These are phyloP conservation scores for Xenops minutus DNA, from an alignment of 2,797 vertebrate species.

Conservation along the genomic window DNA sequence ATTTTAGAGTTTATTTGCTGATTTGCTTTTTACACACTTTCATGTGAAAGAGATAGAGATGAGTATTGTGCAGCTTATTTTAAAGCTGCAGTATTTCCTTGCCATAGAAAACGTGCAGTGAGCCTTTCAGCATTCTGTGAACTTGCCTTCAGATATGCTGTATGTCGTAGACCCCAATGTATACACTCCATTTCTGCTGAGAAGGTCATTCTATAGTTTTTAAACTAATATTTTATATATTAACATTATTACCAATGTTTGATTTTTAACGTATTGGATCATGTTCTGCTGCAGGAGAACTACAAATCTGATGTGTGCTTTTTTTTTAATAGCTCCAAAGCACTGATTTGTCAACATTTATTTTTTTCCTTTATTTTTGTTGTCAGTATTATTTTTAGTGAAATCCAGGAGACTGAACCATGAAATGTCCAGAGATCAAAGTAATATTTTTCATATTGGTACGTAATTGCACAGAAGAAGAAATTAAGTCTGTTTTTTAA, in stretches of 20 bases:
- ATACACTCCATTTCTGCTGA: constrained; percentile 56
- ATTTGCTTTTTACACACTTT: constrained; percentile 84
- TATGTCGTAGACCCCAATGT: constrained; percentile 41
- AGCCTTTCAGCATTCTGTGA: constrained; percentile 81
- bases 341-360: constrained; percentile 60
- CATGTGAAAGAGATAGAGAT: constrained; percentile 88
- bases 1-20: constrained; percentile 83
- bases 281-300: constrained; percentile 69
- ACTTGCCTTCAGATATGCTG: constrained; percentile 70
- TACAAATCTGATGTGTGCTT: constrained; percentile 57
- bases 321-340: constrained; percentile 65
- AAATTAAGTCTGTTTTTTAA: constrained; percentile 75
- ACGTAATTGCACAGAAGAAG: constrained; percentile 73
- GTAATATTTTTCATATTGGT: constrained; percentile 74
- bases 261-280: constrained; percentile 61
- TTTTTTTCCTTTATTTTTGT: constrained; percentile 57
- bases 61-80: constrained; percentile 90
- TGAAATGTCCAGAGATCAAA: constrained; percentile 60
- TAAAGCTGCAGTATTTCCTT: constrained; percentile 93
- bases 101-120: constrained; percentile 88
- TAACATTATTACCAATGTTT: constrained; percentile 73
- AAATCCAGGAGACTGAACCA: constrained; percentile 47
- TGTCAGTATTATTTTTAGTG: constrained; percentile 82
- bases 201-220: constrained; percentile 76
- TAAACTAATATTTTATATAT: constrained; percentile 81